phyloP scores from a whole-genome alignment of 2,797 vertebrate genomes.

The Propithecus deckenii region DNA sequence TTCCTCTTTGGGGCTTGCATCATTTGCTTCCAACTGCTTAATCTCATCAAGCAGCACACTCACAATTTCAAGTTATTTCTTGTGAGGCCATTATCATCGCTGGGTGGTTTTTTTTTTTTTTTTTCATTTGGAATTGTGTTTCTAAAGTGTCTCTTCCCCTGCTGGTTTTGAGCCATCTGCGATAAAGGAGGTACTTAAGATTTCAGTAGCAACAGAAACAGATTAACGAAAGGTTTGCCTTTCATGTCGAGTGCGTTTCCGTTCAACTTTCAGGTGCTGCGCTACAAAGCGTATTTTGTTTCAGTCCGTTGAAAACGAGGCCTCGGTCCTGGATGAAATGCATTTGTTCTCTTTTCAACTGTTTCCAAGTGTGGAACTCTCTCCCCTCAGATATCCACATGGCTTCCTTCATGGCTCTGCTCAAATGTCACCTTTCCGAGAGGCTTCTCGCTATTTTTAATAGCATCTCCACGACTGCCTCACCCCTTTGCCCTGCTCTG shows the following conservation, averaged over 20 bases:
- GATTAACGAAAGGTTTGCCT: slow-evolving; percentile 69
- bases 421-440: not conserved
- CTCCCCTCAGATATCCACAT: slow-evolving; percentile 22
- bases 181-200: slow-evolving; percentile 67
- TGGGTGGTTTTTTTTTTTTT: not conserved
- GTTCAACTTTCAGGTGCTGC: slow-evolving; percentile 45
- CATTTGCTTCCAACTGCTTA: slow-evolving; percentile 65
- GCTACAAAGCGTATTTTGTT: slow-evolving; percentile 70
- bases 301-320: slow-evolving; percentile 51
- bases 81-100: slow-evolving; percentile 33
- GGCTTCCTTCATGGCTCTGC: slow-evolving; percentile 22
- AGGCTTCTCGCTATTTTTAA: not conserved
- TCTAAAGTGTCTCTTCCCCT: slow-evolving; percentile 19
- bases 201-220: slow-evolving; percentile 69
- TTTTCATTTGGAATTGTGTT: slow-evolving; percentile 49
- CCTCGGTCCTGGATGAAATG: slow-evolving; percentile 29
- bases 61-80: slow-evolving; percentile 59
- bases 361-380: slow-evolving; percentile 49
- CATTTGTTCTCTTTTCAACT: slow-evolving; percentile 39
- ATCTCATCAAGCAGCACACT: slow-evolving; percentile 47
- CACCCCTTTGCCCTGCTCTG: not conserved
- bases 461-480: not conserved
- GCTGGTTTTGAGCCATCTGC: slow-evolving; percentile 59
- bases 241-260: slow-evolving; percentile 64
- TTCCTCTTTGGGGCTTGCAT: slow-evolving; percentile 15